Base-by-base conservation (phyloP, 2,888 invertebrate species). In the Xanthorhoe spadicearia region DNA sequence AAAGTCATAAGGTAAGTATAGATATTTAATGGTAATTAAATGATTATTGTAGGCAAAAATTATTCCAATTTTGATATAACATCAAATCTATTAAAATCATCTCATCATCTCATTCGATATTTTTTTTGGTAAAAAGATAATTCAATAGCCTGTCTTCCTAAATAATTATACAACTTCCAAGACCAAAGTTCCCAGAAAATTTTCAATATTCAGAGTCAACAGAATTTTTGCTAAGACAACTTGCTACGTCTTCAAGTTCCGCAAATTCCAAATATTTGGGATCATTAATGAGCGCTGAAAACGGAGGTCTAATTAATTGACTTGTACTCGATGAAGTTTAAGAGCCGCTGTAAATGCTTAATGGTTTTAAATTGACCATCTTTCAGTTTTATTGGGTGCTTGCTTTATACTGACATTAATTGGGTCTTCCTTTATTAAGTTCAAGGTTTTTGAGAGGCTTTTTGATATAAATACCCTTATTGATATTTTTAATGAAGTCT, bases 311-410 rank as follows among this genome's bases (percentile, higher is more conserved):
- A 69, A 77, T 74, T 76, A 77, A 76, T 76, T 75, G 72, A 73
- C 71, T 68, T 75, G 71, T 73, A 71, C 71, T 72, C 74, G 70
- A 74, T 74, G 72, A 75, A 74, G 68, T 73, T 74, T 74, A 69
- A 72, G 70, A 67, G 68, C 66, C 68, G 57, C 66, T 66, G 69
- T 74, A 72, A 72, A 74, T 68, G 74, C 71, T 69, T 68, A 73
- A 66, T 74, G 70, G 68, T 71, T 70, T 74, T 66, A 72, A 72
- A 70, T 73, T 68, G 68, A 68, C 68, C 71, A 68, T 67, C 70
- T 74, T 74, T 72, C 70, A 71, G 69, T 70, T 73, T 73, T 71
- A 71, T 71, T 71, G 55, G 71, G 64, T 60, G 64, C 63, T 67
- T 60, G 60, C 52, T 59, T 62, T 55, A 55, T 53, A 50, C 59